Base-by-base conservation (phyloP, 2,888 invertebrate species). In the Parthenolecanium corni region DNA sequence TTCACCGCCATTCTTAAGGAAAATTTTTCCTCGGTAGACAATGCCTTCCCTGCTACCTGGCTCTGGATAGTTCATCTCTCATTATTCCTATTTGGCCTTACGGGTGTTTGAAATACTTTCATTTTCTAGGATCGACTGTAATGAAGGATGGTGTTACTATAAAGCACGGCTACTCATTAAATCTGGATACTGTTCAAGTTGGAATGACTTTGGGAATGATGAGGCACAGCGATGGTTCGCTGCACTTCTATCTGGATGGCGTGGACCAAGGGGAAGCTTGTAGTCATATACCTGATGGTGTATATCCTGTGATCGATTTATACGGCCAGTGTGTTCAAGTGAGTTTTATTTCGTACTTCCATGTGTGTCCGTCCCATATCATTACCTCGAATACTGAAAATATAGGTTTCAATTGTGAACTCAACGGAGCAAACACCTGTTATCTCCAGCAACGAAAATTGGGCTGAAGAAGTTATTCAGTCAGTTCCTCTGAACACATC, bases 321-420 rank as follows among this genome's bases (percentile, higher is more conserved):
- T 94, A 93, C 71, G 94, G 94, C 0, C 91, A 91, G 72, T 95
- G 95, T 74, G 89, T 92, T 1, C 91, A 94, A 80, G 93, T 92
- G 52, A 56, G 31, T 20, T n/a, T n/a, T n/a, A n/a, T 6, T 12
- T 31, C 5, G 9, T 16, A 44, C 38, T 44, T 16, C 31, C 1
- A 31, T 18, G 5, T 36, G 11, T 16, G 44, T 16, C 16, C 9
- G 9, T 12, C 16, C 14, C 24, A 24, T 25, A 6, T 52, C 12
- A 6, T 11, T 21, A 18, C 49, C 36, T 3, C 44, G 38, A 38
- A 38, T 38, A 11, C 14, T 38, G 12, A 38, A 14, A 16, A 36
- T 4, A 52, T 57, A 68, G 68, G 67, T 68, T 21, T 66, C 68
- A 24, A 68, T 69, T 62, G 67, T 67, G 1, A 68, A 67, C 61